A percentile compares a stretch with the other conserved stretches of the same genome.
These are phyloP conservation scores for Natrix natrix DNA, from an alignment of 2,797 vertebrate genomes.

Conservation along the genomic window DNA sequence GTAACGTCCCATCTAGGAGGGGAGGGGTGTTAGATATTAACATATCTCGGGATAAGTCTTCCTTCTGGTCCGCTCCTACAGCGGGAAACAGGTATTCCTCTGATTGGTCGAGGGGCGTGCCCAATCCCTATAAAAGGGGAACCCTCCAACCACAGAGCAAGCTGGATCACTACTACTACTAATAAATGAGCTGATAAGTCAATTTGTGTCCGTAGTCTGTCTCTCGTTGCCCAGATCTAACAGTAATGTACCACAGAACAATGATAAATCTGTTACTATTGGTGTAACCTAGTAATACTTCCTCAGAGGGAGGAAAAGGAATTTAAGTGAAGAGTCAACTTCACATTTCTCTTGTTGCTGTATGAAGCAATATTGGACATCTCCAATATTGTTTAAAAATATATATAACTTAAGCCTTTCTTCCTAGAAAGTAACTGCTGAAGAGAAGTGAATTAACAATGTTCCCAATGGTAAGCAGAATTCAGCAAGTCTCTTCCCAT, in stretches of 20 bases:
- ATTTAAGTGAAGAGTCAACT: not conserved
- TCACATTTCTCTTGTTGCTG: not conserved
- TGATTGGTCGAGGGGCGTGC: too few relatives aligned
- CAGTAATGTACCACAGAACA: not conserved
- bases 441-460: not conserved
- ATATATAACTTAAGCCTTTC: not conserved
- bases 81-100: too few relatives aligned
- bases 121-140: too few relatives aligned
- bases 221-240: too few relatives aligned
- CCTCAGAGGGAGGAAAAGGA: not conserved
- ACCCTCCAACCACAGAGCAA: too few relatives aligned
- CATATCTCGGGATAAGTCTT: too few relatives aligned
- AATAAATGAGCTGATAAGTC: too few relatives aligned
- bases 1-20: too few relatives aligned
- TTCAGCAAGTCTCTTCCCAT: slow-evolving; percentile 28
- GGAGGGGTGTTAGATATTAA: too few relatives aligned
- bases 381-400: not conserved
- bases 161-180: too few relatives aligned
- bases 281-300: not conserved
- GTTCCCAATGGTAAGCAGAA: slow-evolving; percentile 29
- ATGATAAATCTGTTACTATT: slow-evolving; percentile 6
- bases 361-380: not conserved
- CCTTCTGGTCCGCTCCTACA: too few relatives aligned
- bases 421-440: not conserved
- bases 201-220: too few relatives aligned